Percentiles rank a stretch among this genome's conserved stretches.
Evolutionary conservation across 1,140 invertebrate species (phyloP).

Genomic region (Tribolium castaneum): DNA sequence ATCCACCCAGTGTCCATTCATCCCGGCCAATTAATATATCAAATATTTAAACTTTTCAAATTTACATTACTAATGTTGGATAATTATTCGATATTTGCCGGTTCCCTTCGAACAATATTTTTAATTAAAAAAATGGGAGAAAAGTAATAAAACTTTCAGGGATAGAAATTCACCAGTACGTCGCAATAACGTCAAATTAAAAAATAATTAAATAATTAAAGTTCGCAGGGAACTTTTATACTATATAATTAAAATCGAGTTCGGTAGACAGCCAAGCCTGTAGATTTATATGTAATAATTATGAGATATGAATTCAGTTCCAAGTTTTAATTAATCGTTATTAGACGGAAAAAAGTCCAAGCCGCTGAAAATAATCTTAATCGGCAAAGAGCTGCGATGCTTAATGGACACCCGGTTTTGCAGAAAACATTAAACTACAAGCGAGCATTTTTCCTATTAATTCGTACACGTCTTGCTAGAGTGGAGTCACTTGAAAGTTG

Average conservation of each 20-base stretch:
- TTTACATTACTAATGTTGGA: conserved; percentile 45
- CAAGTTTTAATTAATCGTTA: conserved; percentile 59
- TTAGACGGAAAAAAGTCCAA: conserved; percentile 53
- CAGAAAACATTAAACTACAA: too few relatives aligned
- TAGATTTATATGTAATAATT: conserved; percentile 60
- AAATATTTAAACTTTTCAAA: conserved; percentile 52
- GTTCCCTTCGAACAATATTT: conserved; percentile 40
- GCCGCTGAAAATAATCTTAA: conserved; percentile 16
- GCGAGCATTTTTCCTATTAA: too few relatives aligned
- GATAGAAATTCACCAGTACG: conserved; percentile 45
- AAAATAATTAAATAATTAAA: conserved; percentile 61
- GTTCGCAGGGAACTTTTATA: conserved; percentile 58
- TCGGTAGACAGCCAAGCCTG: conserved; percentile 44
- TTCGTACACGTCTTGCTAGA: too few relatives aligned
- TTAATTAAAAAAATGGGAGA: conserved; percentile 53
- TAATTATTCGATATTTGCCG: conserved; percentile 38
- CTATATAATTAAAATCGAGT: conserved; percentile 60
- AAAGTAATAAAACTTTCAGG: conserved; percentile 56
- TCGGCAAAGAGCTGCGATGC: background rate
- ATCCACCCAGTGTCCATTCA: conserved; percentile 54
- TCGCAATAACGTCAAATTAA: conserved; percentile 60
- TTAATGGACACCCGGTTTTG: background rate
- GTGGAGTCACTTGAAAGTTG: too few relatives aligned
- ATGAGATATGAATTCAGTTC: conserved; percentile 56
- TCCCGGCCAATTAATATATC: conserved; percentile 52